phyloP scores from a whole-genome alignment of 2,888 invertebrate genomes.

The Beris chalybata region DNA sequence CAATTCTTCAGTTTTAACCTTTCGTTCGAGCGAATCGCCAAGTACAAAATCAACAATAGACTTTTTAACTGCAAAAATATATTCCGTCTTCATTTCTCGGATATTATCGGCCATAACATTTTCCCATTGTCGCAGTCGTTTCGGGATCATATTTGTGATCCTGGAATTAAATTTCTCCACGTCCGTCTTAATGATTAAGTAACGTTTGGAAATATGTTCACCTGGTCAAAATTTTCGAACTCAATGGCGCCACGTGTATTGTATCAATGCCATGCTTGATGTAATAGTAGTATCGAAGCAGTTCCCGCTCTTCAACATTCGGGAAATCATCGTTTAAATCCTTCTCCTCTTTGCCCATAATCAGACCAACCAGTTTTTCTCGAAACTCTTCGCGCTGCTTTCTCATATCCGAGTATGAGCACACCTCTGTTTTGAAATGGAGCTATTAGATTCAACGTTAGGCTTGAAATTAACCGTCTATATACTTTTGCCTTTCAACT shows the following conservation, averaged over 20 bases:
- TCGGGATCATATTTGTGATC: slow-evolving; percentile 67
- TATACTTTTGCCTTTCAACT: background rate
- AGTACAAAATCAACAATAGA: slow-evolving; percentile 91
- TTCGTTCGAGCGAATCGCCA: slow-evolving; percentile 65
- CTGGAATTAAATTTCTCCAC: slow-evolving; percentile 48
- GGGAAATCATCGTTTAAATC: slow-evolving; percentile 57
- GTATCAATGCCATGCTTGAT: slow-evolving; percentile 89
- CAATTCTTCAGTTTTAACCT: slow-evolving; percentile 54
- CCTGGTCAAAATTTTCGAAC: slow-evolving; percentile 70
- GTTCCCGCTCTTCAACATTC: slow-evolving; percentile 67
- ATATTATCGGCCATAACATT: slow-evolving; percentile 64
- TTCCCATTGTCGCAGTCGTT: slow-evolving; percentile 65
- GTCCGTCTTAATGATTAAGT: background rate
- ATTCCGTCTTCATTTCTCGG: slow-evolving; percentile 82
- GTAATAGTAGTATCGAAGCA: slow-evolving; percentile 85
- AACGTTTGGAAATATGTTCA: slow-evolving; percentile 44
- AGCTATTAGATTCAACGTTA: background rate
- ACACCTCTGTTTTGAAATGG: slow-evolving; percentile 58
- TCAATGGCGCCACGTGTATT: slow-evolving; percentile 83
- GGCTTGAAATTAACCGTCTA: slow-evolving; percentile 33
- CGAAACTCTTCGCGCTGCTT: slow-evolving; percentile 82
- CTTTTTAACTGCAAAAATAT: slow-evolving; percentile 85
- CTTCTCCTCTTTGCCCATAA: slow-evolving; percentile 61
- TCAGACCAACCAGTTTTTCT: slow-evolving; percentile 73
- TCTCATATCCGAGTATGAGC: slow-evolving; percentile 69